A percentile compares a stretch with the other conserved stretches of the same genome.
Evolutionary conservation across 1,140 invertebrate genomes (phyloP).

Genomic region (Drosophila nikananu): DNA sequence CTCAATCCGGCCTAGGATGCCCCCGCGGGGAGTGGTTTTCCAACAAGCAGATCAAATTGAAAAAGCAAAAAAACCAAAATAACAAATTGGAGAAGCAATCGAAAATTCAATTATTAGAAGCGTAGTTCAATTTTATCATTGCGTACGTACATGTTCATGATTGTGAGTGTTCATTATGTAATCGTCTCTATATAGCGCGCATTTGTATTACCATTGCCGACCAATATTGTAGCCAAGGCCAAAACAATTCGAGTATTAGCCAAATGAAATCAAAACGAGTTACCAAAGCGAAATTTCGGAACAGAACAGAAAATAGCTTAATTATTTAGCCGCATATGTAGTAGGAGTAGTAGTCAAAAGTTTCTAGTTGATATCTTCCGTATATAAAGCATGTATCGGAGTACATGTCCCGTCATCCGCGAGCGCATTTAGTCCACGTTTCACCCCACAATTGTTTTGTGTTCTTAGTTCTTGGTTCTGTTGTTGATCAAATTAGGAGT

Average conservation of each 20-base stretch:
- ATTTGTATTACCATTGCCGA: constrained; percentile 53
- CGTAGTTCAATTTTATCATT: constrained; percentile 71
- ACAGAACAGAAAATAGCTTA: constrained; percentile 32
- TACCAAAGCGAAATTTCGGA: constrained; percentile 70
- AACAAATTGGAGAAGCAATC: constrained; percentile 71
- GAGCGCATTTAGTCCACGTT: constrained; percentile 34
- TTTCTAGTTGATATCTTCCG: constrained; percentile 63
- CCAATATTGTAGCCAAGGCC: constrained; percentile 58
- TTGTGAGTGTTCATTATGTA: constrained; percentile 46
- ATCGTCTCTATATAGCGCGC: constrained; percentile 45
- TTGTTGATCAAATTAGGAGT: constrained; percentile 56
- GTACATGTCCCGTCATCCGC: constrained; percentile 19
- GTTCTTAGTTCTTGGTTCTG: constrained; percentile 46
- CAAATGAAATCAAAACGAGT: constrained; percentile 43
- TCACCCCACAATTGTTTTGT: constrained; percentile 30
- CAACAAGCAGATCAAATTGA: constrained; percentile 46
- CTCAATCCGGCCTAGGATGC: constrained; percentile 77
- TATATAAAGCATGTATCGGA: constrained; percentile 27
- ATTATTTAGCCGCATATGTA: constrained; percentile 46
- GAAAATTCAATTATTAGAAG: constrained; percentile 80
- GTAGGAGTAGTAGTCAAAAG: constrained; percentile 72
- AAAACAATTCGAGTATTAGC: constrained; percentile 73
- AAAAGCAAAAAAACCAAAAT: constrained; percentile 48
- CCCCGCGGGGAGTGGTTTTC: not conserved
- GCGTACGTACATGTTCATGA: constrained; percentile 35